phyloP scores from a whole-genome alignment of 2,113 vertebrate genomes.

The Halcyon senegalensis region DNA sequence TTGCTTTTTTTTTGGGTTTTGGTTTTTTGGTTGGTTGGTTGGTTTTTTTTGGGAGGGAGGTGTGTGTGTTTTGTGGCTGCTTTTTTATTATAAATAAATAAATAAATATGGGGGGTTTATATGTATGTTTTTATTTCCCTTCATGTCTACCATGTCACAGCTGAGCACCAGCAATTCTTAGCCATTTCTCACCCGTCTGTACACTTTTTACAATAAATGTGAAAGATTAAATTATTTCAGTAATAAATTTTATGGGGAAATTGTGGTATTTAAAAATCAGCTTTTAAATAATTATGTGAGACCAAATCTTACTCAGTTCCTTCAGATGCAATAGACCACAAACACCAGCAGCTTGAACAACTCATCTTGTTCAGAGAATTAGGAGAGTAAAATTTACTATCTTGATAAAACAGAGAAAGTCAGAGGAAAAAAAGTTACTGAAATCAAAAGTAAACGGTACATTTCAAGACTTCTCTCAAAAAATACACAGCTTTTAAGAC shows the following conservation, averaged over 20 bases:
- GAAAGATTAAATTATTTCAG: neutral
- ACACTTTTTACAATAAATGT: neutral
- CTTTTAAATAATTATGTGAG: neutral
- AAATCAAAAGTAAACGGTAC: neutral
- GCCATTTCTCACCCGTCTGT: neutral
- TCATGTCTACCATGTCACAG: neutral
- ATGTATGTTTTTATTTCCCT: neutral
- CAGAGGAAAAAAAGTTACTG: neutral
- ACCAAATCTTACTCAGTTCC: neutral
- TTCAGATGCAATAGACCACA: neutral
- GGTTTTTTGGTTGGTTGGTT: neutral
- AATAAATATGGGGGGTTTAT: neutral
- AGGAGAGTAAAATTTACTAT: neutral
- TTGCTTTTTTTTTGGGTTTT: too few relatives aligned
- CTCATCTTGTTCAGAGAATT: neutral
- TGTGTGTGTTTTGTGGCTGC: too few relatives aligned
- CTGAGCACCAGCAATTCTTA: neutral
- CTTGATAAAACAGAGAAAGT: neutral
- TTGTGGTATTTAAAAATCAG: neutral
- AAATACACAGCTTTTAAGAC: neutral
- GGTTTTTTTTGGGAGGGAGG: too few relatives aligned
- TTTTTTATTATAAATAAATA: neutral
- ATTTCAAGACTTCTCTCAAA: neutral
- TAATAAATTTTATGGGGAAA: neutral
- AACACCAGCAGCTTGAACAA: neutral